These are phyloP conservation scores for Tichodroma muraria DNA, from an alignment of 2,113 vertebrate species.

Conservation along the genomic window DNA sequence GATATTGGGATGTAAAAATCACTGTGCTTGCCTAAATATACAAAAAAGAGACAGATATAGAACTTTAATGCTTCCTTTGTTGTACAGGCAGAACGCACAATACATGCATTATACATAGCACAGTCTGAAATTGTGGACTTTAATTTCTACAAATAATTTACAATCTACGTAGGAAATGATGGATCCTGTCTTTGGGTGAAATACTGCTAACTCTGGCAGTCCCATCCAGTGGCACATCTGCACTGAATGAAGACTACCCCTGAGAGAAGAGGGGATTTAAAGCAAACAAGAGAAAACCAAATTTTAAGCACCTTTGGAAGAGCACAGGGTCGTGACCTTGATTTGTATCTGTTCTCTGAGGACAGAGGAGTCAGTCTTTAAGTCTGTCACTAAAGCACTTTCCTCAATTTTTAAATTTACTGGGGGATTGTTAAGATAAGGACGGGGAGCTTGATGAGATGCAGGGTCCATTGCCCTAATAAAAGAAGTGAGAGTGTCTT, in stretches of 20 bases:
- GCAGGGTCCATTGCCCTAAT: not conserved
- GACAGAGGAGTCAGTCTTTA: not conserved
- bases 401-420: conserved; percentile 6
- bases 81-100: not conserved
- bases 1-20: not conserved
- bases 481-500: not conserved
- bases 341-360: conserved; percentile 5
- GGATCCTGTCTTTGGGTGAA: not conserved
- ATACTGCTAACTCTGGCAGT: not conserved
- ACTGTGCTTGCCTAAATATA: not conserved
- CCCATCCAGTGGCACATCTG: not conserved
- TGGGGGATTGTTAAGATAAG: conserved; percentile 10
- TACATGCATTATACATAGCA: no score
- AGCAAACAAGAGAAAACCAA: not conserved
- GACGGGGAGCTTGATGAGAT: not conserved
- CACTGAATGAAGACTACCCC: not conserved
- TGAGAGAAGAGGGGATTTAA: not conserved
- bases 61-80: not conserved
- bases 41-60: not conserved
- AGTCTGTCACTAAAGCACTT: not conserved
- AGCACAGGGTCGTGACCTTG: not conserved
- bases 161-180: not conserved
- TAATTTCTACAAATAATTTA: not conserved
- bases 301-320: not conserved
- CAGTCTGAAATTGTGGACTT: not conserved